Percentiles rank a stretch among this genome's conserved stretches.
Evolutionary conservation across 2,797 vertebrate species (phyloP).

Genomic region (Danio tinwini): DNA sequence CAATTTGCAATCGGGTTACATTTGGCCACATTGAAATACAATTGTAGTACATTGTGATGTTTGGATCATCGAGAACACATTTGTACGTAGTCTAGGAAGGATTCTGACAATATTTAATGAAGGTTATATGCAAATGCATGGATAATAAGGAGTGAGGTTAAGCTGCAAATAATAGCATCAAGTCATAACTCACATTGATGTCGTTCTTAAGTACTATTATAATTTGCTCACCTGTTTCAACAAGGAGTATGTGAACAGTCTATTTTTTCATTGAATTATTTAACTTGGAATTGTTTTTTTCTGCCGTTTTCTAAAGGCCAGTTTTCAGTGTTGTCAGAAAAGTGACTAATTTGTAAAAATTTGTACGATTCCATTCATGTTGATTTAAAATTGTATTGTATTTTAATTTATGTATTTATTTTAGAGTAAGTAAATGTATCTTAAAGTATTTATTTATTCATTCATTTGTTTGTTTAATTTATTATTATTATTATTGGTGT

Average conservation of each 20-base stretch:
- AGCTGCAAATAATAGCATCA: neutral
- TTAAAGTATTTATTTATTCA: no score
- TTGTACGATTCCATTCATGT: no score
- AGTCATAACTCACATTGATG: neutral
- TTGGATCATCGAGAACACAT: neutral
- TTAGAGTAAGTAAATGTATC: no score
- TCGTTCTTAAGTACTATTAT: neutral
- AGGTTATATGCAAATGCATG: neutral
- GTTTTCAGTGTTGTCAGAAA: no score
- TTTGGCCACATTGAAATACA: neutral
- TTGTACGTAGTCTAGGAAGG: neutral
- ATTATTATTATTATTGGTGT: no score
- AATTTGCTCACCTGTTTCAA: neutral
- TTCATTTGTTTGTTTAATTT: no score
- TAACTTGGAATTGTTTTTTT: no score
- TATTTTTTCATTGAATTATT: neutral
- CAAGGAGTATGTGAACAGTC: neutral
- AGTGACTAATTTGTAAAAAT: no score
- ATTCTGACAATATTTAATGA: neutral
- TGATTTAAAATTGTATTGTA: no score
- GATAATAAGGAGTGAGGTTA: neutral
- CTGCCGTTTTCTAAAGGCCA: no score
- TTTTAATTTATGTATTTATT: no score
- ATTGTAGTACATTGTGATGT: neutral
- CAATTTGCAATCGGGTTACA: neutral